phyloP scores from a whole-genome alignment of 2,113 vertebrate species.

The Trochalopteron elliotii region DNA sequence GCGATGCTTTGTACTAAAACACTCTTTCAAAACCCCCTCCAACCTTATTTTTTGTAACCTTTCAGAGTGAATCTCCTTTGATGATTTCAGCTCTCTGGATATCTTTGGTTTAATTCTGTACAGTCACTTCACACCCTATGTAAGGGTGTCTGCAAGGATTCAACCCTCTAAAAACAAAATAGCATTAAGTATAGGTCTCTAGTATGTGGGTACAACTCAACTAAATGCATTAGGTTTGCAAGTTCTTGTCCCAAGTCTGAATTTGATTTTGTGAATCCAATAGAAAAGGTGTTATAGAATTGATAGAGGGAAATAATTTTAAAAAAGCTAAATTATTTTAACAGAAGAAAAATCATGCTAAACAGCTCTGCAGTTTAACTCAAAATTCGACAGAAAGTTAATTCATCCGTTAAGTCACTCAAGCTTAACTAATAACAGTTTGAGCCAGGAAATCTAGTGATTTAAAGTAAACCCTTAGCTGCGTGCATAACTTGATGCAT shows the following conservation, averaged over 20 bases:
- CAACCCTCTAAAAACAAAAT: not conserved
- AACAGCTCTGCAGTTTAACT: not conserved
- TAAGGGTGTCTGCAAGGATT: not conserved
- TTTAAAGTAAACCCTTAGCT: slow-evolving; percentile 2
- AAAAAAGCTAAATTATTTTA: not conserved
- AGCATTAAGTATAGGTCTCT: not conserved
- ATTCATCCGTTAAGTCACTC: slow-evolving; percentile 21
- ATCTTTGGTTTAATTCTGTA: not conserved
- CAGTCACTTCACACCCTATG: not conserved
- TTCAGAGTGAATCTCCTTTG: not conserved
- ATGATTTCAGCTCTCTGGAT: not conserved
- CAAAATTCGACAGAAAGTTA: slow-evolving; percentile 21
- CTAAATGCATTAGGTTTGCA: not conserved
- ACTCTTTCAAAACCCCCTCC: not conserved
- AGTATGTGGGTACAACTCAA: not conserved
- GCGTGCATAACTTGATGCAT: not conserved
- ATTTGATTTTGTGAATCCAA: not conserved
- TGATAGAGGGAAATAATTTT: not conserved
- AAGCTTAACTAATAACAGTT: slow-evolving; percentile 1
- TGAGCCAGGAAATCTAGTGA: slow-evolving; percentile 10
- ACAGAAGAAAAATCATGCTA: not conserved
- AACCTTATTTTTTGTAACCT: not conserved
- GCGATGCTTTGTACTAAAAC: not conserved
- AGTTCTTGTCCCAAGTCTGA: not conserved
- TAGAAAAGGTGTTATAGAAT: not conserved